Base-by-base conservation (phyloP, 2,888 invertebrate species). In the Tenthredo scrophulariae region DNA sequence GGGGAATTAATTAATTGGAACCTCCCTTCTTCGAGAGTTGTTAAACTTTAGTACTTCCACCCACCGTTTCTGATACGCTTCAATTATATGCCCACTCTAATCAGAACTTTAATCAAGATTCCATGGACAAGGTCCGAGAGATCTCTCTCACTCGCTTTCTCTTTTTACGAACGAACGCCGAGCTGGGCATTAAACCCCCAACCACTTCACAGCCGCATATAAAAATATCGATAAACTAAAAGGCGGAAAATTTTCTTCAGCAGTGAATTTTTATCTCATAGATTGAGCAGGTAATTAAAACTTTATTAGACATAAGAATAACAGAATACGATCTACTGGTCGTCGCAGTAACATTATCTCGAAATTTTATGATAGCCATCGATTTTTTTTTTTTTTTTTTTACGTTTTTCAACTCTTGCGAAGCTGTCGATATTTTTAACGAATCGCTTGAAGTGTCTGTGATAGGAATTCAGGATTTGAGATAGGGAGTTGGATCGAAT, bases 61-160 rank as follows among this genome's bases (percentile, higher is more conserved):
- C 40, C 29, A 50, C 29, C 80, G 58, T 62, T 37, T 50, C 80
- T 40, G 22, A 33, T 80, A 62, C 62, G 58, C 62, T 80, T 80
- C 62, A 80, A 80, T 80, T 80, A 50, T 77, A 54, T 50, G 22
- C 77, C 77, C 77, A 77, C 77, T 77, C 77, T 80, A 80, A 80
- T 80, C 80, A 80, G 62, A 80, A 79, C 37, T 80, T 80, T 80
- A 80, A 80, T 80, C 80, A 80, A 80, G 58, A 80, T 80, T 80
- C 62, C n/a, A 22, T 62, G 37, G 22, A 80, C 40, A 80, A 80
- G 80, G 58, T 80, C 62, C 62, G 62, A 62, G 40, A n/a, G 33
- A n/a, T 37, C 5, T 77, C 62, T 62, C 22, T 62, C 13, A 2
- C 62, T 40, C 15, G 13, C 13, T 1, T 18, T 54, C 58, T 77